phyloP scores from a whole-genome alignment of 2,888 invertebrate genomes.

The Eumerus sabulonum region DNA sequence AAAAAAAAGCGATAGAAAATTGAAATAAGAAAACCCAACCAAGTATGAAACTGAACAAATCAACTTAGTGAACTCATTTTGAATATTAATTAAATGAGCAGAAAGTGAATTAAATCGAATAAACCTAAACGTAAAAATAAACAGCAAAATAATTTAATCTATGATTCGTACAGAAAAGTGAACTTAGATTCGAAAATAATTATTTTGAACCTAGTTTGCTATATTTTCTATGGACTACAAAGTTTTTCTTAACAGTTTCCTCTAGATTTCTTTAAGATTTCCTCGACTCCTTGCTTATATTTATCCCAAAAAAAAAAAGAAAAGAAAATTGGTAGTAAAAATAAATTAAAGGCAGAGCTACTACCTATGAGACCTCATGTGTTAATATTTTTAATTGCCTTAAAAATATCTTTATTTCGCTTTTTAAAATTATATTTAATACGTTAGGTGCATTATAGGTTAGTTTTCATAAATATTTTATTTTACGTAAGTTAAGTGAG shows the following conservation, averaged over 20 bases:
- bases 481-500: slow-evolving; percentile 21
- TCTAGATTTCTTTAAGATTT: slow-evolving; percentile 21
- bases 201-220: slow-evolving; percentile 3
- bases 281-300: slow-evolving; percentile 14
- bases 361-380: no score
- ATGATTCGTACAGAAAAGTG: neutral
- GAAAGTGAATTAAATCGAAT: slow-evolving; percentile 50
- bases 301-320: slow-evolving; percentile 1
- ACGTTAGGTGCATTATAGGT: slow-evolving; percentile 35
- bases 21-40: slow-evolving; percentile 46
- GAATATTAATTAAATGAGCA: slow-evolving; percentile 44
- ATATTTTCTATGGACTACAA: neutral
- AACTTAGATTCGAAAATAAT: neutral
- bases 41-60: slow-evolving; percentile 56
- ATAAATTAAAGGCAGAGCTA: no score
- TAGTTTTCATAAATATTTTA: slow-evolving; percentile 12
- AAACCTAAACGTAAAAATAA: slow-evolving; percentile 51
- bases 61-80: slow-evolving; percentile 55
- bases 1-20: slow-evolving; percentile 53
- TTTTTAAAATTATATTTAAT: neutral
- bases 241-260: neutral
- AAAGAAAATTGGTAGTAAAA: no score
- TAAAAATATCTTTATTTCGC: slow-evolving; percentile 1
- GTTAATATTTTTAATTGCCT: neutral
- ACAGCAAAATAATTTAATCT: neutral